Conservation (phyloP, 2,797 vertebrate species). For the Pelodytes ibericus region DNA sequence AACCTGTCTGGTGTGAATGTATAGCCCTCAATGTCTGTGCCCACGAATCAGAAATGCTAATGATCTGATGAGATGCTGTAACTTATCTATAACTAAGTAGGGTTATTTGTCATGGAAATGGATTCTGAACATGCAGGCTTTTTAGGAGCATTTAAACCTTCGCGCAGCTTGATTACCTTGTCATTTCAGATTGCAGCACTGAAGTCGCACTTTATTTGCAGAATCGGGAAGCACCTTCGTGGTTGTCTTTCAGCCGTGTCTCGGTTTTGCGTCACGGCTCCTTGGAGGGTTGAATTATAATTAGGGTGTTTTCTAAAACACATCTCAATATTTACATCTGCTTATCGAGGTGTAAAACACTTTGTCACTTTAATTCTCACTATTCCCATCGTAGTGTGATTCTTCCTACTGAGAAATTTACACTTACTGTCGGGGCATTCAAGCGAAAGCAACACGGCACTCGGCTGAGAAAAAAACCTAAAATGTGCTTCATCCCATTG, state of each 20-base stretch:
- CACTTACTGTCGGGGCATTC: constrained; percentile 45
- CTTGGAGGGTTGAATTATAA: constrained; percentile 19
- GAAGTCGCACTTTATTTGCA: background rate
- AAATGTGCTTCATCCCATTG: constrained; percentile 24
- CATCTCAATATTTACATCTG: constrained; percentile 52
- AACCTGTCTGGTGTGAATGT: background rate
- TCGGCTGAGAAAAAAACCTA: background rate
- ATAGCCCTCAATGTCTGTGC: background rate
- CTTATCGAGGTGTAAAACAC: constrained; percentile 44
- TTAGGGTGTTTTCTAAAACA: constrained; percentile 18
- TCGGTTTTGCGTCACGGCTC: constrained; percentile 11
- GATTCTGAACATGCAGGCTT: background rate
- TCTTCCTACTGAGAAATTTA: constrained; percentile 38
- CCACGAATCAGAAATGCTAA: background rate
- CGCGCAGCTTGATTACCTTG: background rate
- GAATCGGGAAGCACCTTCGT: background rate
- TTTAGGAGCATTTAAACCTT: constrained; percentile 5
- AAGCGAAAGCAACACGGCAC: constrained; percentile 20
- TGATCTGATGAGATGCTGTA: background rate
- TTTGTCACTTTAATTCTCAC: constrained; percentile 43
- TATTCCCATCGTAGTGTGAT: constrained; percentile 4
- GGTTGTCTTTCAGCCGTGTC: background rate
- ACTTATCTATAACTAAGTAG: background rate
- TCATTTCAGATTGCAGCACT: background rate
- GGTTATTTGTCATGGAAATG: background rate